These are phyloP conservation scores for Leptopilina drosophilae DNA, from an alignment of 2,888 invertebrate species.

Conservation along the genomic window DNA sequence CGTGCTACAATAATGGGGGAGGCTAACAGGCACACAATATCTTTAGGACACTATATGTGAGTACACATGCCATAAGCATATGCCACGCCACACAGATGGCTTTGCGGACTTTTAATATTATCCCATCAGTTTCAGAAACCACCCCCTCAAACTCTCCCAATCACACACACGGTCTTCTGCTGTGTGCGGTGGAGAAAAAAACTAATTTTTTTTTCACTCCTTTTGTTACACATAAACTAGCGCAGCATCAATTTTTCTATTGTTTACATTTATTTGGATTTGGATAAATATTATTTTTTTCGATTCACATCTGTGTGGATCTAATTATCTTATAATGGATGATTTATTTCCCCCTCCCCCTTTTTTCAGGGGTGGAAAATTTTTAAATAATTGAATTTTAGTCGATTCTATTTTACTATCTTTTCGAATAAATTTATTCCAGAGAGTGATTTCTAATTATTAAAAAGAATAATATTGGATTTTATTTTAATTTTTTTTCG, in stretches of 20 bases:
- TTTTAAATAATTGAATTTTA: too few species aligned
- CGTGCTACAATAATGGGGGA: constrained; percentile 60
- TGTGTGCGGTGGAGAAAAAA: constrained; percentile 40
- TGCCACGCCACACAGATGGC: constrained; percentile 67
- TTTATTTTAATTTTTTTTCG: too few species aligned
- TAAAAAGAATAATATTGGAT: too few species aligned
- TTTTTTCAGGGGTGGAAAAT: not conserved
- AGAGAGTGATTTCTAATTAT: too few species aligned
- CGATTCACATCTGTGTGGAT: constrained; percentile 12
- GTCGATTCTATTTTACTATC: too few species aligned
- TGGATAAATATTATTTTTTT: not conserved
- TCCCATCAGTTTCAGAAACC: constrained; percentile 42
- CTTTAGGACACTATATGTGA: constrained; percentile 56
- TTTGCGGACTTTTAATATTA: constrained; percentile 63
- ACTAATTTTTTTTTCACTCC: constrained; percentile 47
- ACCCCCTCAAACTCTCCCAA: constrained; percentile 39
- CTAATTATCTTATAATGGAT: constrained; percentile 12
- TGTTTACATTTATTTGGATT: constrained; percentile 4
- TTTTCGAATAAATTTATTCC: too few species aligned
- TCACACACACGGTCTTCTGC: constrained; percentile 38
- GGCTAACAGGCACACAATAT: constrained; percentile 57
- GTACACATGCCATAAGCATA: constrained; percentile 67
- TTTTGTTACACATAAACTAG: constrained; percentile 42
- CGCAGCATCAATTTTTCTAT: not conserved
- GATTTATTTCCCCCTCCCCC: not conserved